Evolutionary conservation across 2,888 invertebrate genomes (phyloP), one percentile per base, ranked within the genome.

Genomic region (Nudaria mundana): DNA sequence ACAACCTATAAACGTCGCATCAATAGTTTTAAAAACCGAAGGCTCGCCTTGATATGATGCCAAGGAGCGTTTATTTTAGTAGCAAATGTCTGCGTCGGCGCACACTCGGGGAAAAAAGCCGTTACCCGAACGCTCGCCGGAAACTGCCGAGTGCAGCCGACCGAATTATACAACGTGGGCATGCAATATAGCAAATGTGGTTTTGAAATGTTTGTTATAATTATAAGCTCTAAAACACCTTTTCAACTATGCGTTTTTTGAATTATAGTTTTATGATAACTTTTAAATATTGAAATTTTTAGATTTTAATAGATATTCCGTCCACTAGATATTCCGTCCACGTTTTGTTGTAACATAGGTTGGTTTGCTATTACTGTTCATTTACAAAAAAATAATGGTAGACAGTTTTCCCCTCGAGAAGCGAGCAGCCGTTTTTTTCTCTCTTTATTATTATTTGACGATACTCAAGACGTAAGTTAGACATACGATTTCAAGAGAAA

Each of bases 61-160:
- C 87, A 87, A 86, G 84, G 84, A 84, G 77, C 75, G 71, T 84
- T 85, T 87, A 87, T 87, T 86, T 86, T 81, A 79, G 81, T 83
- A 84, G 81, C 83, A 83, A 84, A 84, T 84, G 83, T 84, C 70
- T 62, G 77, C 75, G 66, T 71, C 66, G 66, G 64, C 66, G 61
- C 65, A 51, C 58, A 44, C 52, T 48, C 62, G 64, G 71, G 76
- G 79, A 75, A 81, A 82, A 81, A 82, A 83, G 73, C 84, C 85
- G 84, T 84, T 85, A 84, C 62, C 78, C 84, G 84, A 84, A 40
- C 69, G 56, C 34, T 37, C 60, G 44, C 40, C 85, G 84, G 75
- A 81, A 71, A 76, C 69, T 34, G 40, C 72, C 86, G 86, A 83
- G 48, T 60, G 44, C 61, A 40, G 56, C 76, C 85, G 85, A 83